A percentile compares a stretch with the other conserved stretches of the same genome.
phyloP scores from a whole-genome alignment of 2,888 invertebrate genomes.

The Diaperis boleti region DNA sequence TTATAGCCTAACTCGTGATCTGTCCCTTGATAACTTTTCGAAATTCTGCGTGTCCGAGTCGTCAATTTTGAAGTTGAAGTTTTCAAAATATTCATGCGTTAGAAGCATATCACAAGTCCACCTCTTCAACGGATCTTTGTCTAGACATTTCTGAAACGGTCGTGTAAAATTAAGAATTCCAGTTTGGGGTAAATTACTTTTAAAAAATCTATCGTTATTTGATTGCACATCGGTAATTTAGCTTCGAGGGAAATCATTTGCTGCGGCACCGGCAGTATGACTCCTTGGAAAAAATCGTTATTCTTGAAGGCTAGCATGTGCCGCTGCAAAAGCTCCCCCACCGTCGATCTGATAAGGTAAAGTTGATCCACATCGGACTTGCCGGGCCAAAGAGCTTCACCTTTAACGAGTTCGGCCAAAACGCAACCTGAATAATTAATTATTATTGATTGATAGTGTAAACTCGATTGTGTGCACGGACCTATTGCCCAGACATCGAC shows the following conservation, averaged over 20 bases:
- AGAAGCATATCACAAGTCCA: conserved; percentile 94
- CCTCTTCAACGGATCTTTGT: conserved; percentile 92
- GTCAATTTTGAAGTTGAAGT: conserved; percentile 85
- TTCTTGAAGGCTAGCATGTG: conserved; percentile 97
- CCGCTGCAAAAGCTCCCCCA: conserved; percentile 92
- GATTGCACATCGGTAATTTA: conserved; percentile 83
- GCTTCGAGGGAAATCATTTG: conserved; percentile 86
- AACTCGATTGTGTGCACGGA: conserved; percentile 50
- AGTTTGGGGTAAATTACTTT: conserved; percentile 75
- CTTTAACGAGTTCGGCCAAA: conserved; percentile 87
- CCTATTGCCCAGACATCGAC: conserved; percentile 99
- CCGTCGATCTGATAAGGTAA: conserved; percentile 93
- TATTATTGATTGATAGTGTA: conserved; percentile 1
- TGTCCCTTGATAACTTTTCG: conserved; percentile 72
- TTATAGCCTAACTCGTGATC: conserved; percentile 72
- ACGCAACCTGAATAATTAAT: conserved; percentile 76
- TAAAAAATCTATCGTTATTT: conserved; percentile 84
- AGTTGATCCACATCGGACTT: conserved; percentile 98
- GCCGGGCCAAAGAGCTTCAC: conserved; percentile 98
- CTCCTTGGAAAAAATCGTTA: conserved; percentile 92
- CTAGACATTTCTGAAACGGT: conserved; percentile 84
- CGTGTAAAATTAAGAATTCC: neutral
- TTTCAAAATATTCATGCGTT: conserved; percentile 92
- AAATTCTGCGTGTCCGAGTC: conserved; percentile 75
- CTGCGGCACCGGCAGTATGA: conserved; percentile 92